A percentile compares a stretch with the other conserved stretches of the same genome.
These are phyloP conservation scores for Zootoca vivipara DNA, from an alignment of 2,113 vertebrate genomes.

Conservation along the genomic window DNA sequence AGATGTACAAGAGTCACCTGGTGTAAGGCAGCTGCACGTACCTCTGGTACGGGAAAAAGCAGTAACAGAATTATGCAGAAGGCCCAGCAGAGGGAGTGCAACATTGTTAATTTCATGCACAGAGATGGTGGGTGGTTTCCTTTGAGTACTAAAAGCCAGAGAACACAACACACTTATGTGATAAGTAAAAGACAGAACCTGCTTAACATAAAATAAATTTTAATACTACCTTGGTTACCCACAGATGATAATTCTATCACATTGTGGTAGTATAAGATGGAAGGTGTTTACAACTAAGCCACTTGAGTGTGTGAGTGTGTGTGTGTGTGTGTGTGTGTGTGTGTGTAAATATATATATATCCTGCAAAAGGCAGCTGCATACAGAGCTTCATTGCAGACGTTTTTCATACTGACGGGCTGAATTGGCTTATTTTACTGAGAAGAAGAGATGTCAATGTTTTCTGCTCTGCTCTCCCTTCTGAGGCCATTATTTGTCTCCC, in stretches of 20 bases:
- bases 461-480: slow-evolving; percentile 62
- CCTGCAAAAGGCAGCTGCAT: slow-evolving; percentile 63
- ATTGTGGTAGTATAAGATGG: not conserved
- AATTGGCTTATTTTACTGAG: slow-evolving; percentile 67
- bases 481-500: slow-evolving; percentile 60
- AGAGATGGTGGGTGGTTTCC: slow-evolving; percentile 5
- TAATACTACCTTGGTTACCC: slow-evolving; percentile 15
- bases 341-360: no score
- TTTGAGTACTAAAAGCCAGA: not conserved
- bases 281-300: slow-evolving; percentile 6
- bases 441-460: slow-evolving; percentile 63
- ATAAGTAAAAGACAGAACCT: not conserved
- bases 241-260: not conserved
- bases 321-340: no score
- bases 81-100: slow-evolving; percentile 14
- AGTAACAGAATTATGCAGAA: not conserved
- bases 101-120: not conserved
- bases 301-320: not conserved
- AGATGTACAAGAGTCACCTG: not conserved
- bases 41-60: not conserved
- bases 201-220: not conserved
- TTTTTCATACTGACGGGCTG: slow-evolving; percentile 65
- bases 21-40: not conserved
- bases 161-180: not conserved
- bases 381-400: slow-evolving; percentile 60